Base-by-base conservation (phyloP, 2,888 invertebrate genomes). In the Ophioninae sp. region DNA sequence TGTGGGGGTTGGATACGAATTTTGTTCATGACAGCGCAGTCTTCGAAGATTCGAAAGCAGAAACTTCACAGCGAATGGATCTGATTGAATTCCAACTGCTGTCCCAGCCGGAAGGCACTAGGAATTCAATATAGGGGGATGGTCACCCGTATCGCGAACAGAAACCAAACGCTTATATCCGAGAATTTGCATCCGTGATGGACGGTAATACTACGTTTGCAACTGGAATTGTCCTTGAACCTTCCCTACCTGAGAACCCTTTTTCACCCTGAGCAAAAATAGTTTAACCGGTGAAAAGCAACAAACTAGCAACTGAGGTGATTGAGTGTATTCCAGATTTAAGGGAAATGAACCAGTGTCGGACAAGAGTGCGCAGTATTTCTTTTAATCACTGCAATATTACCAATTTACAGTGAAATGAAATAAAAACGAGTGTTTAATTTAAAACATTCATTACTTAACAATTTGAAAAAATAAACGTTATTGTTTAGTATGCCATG, bases 1-100 rank as follows among this genome's bases (percentile, higher is more conserved):
- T 68, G 65, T 44, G 75, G 85, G 76, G 79, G 39, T 67, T 50
- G 50, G 70, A 74, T 68, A 83, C 80, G 84, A 86, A 81, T 87
- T 86, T 87, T 86, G 87, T 79, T 83, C 85, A 86, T 85, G 87
- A 87, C 87, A 87, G 87, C 70, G 85, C 87, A 87, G 87, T 87
- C 82, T 84, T 30, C 84, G 79, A 73, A 85, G 83, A 83, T 86
- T 84, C 84, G 79, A 79, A 83, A 78, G 81, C 82, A 81, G 83
- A 72, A 79, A 68, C 76, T 81, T 76, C 69, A 73, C 73, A 77
- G 69, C 39, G 76, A 76, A 76, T 76, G 65, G 76, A 79, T 73
- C 82, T 76, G 84, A 84, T 84, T 82, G 82, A 84, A 84, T 82
- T 76, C 82, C 82, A 77, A 69, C 79, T 76, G 69, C 72, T 61